These are phyloP conservation scores for Xenotilapia caudafasciata DNA, from an alignment of 2,113 vertebrate genomes.

Conservation along the genomic window DNA sequence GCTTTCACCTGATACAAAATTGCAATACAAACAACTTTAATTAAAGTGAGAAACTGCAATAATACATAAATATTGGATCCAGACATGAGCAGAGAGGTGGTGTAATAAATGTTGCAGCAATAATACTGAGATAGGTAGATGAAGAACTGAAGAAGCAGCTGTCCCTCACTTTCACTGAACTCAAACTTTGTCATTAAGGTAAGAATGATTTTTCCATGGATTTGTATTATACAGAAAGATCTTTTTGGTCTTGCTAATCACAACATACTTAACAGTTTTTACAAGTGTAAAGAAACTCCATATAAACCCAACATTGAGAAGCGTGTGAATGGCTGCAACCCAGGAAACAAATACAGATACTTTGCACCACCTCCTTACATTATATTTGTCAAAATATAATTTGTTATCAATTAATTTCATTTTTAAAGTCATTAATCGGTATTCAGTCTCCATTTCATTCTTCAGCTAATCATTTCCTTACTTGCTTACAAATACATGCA, in stretches of 20 bases:
- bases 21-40: neutral
- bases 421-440: neutral
- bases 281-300: neutral
- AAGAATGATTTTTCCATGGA: neutral
- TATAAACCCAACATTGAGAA: neutral
- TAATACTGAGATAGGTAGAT: neutral
- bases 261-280: neutral
- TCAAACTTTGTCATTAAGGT: neutral
- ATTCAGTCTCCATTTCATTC: neutral
- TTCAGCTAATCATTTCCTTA: neutral
- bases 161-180: neutral
- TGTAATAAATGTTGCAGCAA: neutral
- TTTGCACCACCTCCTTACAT: neutral
- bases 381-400: neutral
- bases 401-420: neutral
- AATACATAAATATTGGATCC: neutral
- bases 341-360: neutral
- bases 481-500: neutral
- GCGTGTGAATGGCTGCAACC: accelerated
- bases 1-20: neutral
- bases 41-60: neutral
- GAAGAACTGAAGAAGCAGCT: neutral
- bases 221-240: neutral
- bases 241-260: neutral
- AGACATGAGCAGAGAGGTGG: neutral